These are phyloP conservation scores for Carposina sasakii DNA, from an alignment of 1,140 invertebrate species.

Conservation along the genomic window DNA sequence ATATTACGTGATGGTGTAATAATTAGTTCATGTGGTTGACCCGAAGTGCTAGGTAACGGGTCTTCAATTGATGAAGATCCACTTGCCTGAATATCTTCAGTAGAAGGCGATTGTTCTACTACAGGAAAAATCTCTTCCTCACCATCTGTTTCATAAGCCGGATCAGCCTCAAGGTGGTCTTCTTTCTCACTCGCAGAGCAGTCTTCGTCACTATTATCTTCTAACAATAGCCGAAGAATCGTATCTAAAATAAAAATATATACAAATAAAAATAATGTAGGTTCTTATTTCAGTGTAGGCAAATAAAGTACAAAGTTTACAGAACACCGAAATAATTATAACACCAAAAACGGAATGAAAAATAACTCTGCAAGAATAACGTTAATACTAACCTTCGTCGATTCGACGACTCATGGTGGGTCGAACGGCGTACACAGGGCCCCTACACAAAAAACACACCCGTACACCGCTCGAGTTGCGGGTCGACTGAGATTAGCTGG, in stretches of 20 bases:
- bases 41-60: background rate
- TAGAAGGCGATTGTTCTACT: background rate
- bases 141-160: background rate
- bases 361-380: too few species aligned
- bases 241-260: background rate
- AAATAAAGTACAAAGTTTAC: background rate
- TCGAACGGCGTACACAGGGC: conserved; percentile 9
- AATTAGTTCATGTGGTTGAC: background rate
- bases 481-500: background rate
- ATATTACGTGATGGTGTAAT: background rate
- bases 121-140: conserved; percentile 1
- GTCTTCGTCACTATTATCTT: conserved; percentile 1
- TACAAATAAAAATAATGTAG: background rate
- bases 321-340: background rate
- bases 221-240: background rate
- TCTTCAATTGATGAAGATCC: background rate
- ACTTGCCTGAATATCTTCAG: background rate
- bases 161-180: conserved; percentile 3
- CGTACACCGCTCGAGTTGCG: background rate
- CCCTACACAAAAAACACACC: conserved; percentile 1
- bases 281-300: too few species aligned
- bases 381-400: conserved; percentile 21
- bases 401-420: conserved; percentile 13
- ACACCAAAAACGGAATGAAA: conserved; percentile 1
- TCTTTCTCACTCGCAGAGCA: conserved; percentile 1